phyloP scores from a whole-genome alignment of 2,888 invertebrate species.

The Icerya purchasi region DNA sequence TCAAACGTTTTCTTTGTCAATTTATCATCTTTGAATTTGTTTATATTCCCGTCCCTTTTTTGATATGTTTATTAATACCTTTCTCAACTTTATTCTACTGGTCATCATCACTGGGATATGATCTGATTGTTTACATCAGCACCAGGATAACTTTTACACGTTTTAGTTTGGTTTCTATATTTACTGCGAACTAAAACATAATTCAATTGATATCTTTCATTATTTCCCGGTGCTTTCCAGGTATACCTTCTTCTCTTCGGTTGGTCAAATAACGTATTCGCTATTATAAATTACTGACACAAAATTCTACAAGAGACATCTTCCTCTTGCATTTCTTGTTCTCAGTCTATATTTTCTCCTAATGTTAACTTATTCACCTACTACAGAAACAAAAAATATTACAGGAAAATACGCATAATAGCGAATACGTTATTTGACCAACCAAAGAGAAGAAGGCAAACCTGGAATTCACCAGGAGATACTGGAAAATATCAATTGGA shows the following conservation, averaged over 20 bases:
- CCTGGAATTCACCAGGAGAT: neutral
- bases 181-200: neutral
- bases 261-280: neutral
- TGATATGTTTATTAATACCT: neutral
- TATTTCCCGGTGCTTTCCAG: neutral
- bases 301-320: no score
- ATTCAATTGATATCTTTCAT: neutral
- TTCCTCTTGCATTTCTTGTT: no score
- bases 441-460: neutral
- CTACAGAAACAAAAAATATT: no score
- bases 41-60: neutral
- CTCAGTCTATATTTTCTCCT: no score
- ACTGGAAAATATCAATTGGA: neutral
- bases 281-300: no score
- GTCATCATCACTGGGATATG: neutral
- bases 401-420: no score
- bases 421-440: neutral
- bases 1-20: neutral
- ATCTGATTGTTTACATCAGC: neutral
- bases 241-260: neutral
- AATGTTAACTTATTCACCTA: no score
- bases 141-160: neutral
- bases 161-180: neutral
- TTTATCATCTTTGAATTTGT: neutral
- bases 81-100: neutral